Conservation (phyloP, 2,113 vertebrate genomes). For the Phrynosoma blainvillii region DNA sequence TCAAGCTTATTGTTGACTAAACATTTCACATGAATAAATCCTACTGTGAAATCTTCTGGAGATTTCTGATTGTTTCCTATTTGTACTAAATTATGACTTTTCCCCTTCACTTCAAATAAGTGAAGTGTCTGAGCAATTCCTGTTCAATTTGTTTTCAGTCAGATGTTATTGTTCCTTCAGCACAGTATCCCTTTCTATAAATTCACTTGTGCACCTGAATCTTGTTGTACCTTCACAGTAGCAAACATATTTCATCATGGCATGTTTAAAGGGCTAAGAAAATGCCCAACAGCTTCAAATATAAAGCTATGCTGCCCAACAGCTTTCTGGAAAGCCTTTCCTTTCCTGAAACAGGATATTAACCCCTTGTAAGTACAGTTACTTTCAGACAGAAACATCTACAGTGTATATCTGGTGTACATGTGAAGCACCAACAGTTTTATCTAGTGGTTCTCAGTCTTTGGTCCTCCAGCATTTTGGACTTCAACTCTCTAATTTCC, state of each 20-base stretch:
- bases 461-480: too few species aligned
- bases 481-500: too few species aligned
- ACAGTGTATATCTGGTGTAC: not conserved
- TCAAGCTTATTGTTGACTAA: not conserved
- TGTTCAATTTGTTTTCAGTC: not conserved
- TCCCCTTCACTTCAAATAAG: not conserved
- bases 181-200: not conserved
- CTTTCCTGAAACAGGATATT: conserved; percentile 48
- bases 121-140: not conserved
- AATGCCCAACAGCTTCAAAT: conserved; percentile 38
- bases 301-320: conserved; percentile 39
- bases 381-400: not conserved
- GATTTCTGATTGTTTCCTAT: not conserved
- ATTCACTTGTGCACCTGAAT: not conserved
- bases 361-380: conserved; percentile 52
- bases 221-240: not conserved
- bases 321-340: conserved; percentile 22
- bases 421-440: not conserved
- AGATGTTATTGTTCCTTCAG: not conserved
- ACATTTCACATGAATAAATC: not conserved
- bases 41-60: not conserved
- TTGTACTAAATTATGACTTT: not conserved
- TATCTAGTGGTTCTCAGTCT: not conserved
- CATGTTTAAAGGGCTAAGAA: conserved; percentile 53
- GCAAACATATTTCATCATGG: conserved; percentile 39